Evolutionary conservation across 2,888 invertebrate species (phyloP).

Genomic region (Acleris emargana): DNA sequence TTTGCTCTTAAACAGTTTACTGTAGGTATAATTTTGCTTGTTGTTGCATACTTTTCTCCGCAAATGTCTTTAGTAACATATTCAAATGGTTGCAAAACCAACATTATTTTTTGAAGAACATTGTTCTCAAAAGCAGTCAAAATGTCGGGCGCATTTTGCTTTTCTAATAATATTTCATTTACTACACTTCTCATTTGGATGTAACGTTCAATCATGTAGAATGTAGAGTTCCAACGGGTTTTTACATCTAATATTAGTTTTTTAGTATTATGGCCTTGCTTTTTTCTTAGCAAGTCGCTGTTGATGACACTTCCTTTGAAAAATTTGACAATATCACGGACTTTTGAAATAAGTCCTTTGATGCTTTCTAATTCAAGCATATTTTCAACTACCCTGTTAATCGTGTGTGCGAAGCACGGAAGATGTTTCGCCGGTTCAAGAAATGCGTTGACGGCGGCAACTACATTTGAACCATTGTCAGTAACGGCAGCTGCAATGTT

Average conservation of each 20-base stretch:
- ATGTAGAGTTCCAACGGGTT: constrained; percentile 39
- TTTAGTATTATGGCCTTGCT: constrained; percentile 36
- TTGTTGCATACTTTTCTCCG: constrained; percentile 43
- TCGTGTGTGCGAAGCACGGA: constrained; percentile 38
- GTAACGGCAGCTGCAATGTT: constrained; percentile 37
- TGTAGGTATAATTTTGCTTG: constrained; percentile 44
- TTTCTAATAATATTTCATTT: constrained; percentile 39
- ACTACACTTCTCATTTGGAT: constrained; percentile 34
- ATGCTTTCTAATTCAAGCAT: constrained; percentile 31
- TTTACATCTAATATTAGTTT: constrained; percentile 41
- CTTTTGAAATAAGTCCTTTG: constrained; percentile 30
- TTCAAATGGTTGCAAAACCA: constrained; percentile 44
- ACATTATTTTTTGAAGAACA: too few species aligned
- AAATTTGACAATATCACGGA: constrained; percentile 37
- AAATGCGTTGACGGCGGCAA: constrained; percentile 33
- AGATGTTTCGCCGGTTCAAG: constrained; percentile 36
- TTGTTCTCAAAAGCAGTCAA: constrained; percentile 43
- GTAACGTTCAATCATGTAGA: constrained; percentile 39
- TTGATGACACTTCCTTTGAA: constrained; percentile 38
- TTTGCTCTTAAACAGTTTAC: constrained; percentile 39
- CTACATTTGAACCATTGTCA: constrained; percentile 37
- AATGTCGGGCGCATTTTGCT: constrained; percentile 40
- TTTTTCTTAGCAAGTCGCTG: constrained; percentile 36
- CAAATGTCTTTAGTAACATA: constrained; percentile 44
- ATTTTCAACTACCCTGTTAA: constrained; percentile 34